Conservation (phyloP, 2,888 invertebrate species). For the Eledona agricola region DNA sequence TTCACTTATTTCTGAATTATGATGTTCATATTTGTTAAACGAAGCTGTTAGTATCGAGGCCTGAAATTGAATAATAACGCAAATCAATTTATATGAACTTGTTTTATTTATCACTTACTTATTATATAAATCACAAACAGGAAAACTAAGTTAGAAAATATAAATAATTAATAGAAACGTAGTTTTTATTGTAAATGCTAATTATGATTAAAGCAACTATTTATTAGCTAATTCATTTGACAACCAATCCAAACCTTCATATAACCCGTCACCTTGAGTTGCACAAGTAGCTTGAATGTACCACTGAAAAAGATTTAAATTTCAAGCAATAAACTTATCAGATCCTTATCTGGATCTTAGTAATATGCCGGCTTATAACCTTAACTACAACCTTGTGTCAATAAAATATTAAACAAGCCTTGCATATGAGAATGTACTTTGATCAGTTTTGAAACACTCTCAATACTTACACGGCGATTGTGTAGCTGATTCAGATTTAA, state of each 20-base stretch:
- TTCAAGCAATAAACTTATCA: not conserved
- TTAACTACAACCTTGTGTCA: too few species aligned
- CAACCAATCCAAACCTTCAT: constrained; percentile 48
- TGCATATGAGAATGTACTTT: not conserved
- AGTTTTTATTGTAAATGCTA: constrained; percentile 29
- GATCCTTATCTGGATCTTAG: too few species aligned
- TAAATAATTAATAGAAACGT: constrained; percentile 32
- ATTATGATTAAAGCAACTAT: constrained; percentile 28
- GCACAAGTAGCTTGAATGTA: constrained; percentile 46
- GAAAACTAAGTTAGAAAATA: constrained; percentile 35
- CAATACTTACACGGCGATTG: constrained; percentile 65
- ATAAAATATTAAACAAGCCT: not conserved
- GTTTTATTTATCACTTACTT: constrained; percentile 35
- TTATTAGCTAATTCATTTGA: constrained; percentile 42
- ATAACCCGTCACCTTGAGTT: constrained; percentile 42
- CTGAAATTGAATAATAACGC: constrained; percentile 3
- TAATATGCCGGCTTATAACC: too few species aligned
- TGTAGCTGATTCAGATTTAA: constrained; percentile 83
- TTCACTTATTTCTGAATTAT: too few species aligned
- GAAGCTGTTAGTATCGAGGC: constrained; percentile 1
- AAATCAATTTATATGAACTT: constrained; percentile 21
- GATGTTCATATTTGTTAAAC: too few species aligned
- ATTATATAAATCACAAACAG: constrained; percentile 39
- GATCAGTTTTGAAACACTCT: not conserved
- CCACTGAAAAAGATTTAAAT: constrained; percentile 36